These are phyloP conservation scores for Anastatus disparis DNA, from an alignment of 1,140 invertebrate genomes.

Conservation along the genomic window DNA sequence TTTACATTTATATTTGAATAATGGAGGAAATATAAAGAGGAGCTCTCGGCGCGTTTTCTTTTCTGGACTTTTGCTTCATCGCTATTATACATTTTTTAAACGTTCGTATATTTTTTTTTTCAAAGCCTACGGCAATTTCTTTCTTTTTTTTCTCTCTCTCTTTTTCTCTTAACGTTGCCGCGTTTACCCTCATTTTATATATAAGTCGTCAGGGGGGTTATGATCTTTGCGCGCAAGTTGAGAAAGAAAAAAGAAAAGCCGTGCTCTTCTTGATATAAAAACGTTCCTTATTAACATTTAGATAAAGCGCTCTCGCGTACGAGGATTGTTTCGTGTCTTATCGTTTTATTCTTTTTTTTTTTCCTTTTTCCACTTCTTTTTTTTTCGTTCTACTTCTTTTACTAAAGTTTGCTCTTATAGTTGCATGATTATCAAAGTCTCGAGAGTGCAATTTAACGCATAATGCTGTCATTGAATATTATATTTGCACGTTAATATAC, in stretches of 20 bases:
- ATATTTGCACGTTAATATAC: too few relatives aligned
- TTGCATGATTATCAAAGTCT: constrained; percentile 39
- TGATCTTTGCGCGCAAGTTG: constrained; percentile 34
- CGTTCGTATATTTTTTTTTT: constrained; percentile 66
- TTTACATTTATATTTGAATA: constrained; percentile 70
- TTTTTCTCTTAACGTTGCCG: too few relatives aligned
- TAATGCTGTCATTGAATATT: constrained; percentile 13
- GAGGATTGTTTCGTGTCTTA: constrained; percentile 39
- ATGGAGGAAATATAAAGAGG: constrained; percentile 67
- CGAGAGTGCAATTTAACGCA: constrained; percentile 47
- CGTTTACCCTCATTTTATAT: not conserved
- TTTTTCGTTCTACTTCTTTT: not conserved
- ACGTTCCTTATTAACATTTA: constrained; percentile 61
- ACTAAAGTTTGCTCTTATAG: constrained; percentile 2
- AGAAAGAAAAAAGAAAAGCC: not conserved
- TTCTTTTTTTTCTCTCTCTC: not conserved
- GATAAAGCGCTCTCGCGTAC: constrained; percentile 60
- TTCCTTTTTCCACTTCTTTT: not conserved
- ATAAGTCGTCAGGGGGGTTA: constrained; percentile 18
- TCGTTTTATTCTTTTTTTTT: not conserved
- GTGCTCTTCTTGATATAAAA: too few relatives aligned
- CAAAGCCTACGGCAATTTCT: constrained; percentile 58
- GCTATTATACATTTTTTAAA: constrained; percentile 62
- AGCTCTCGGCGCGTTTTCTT: too few relatives aligned
- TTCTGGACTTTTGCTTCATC: constrained; percentile 50